phyloP scores from a whole-genome alignment of 1,140 invertebrate genomes.

The Oryzaephilus surinamensis region DNA sequence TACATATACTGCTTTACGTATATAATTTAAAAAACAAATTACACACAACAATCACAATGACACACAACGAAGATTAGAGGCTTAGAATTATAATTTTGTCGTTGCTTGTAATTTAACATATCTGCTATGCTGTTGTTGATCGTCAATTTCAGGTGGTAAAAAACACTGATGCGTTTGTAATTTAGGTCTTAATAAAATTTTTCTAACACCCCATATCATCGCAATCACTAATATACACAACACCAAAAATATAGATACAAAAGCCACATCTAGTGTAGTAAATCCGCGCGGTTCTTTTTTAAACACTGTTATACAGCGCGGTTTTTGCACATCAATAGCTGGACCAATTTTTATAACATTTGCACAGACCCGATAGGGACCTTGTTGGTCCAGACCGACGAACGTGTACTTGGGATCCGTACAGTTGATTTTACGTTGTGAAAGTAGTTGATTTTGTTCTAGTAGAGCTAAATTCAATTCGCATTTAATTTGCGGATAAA shows the following conservation, averaged over 20 bases:
- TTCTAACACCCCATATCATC: slow-evolving; percentile 43
- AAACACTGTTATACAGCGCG: slow-evolving; percentile 44
- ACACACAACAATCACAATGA: slow-evolving; percentile 4
- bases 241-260: slow-evolving; percentile 42
- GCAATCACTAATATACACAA: slow-evolving; percentile 42
- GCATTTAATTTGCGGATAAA: slow-evolving; percentile 28
- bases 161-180: slow-evolving; percentile 44
- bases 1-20: slow-evolving; percentile 14
- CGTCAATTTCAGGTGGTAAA: slow-evolving; percentile 39
- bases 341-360: slow-evolving; percentile 24
- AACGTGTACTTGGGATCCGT: slow-evolving; percentile 28
- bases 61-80: slow-evolving; percentile 3
- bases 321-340: slow-evolving; percentile 20
- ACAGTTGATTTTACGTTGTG: slow-evolving; percentile 33
- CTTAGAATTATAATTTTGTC: slow-evolving; percentile 41
- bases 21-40: slow-evolving; percentile 9
- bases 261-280: slow-evolving; percentile 40
- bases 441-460: slow-evolving; percentile 27
- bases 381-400: slow-evolving; percentile 24
- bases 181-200: slow-evolving; percentile 42
- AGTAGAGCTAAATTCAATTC: slow-evolving; percentile 34
- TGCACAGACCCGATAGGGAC: slow-evolving; percentile 36
- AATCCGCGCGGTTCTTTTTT: slow-evolving; percentile 38
- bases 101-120: slow-evolving; percentile 53
- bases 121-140: slow-evolving; percentile 41